A percentile compares a stretch with the other conserved stretches of the same genome.
These are phyloP conservation scores for Drosophila novamexicana DNA, from an alignment of 1,140 invertebrate species.

Conservation along the genomic window DNA sequence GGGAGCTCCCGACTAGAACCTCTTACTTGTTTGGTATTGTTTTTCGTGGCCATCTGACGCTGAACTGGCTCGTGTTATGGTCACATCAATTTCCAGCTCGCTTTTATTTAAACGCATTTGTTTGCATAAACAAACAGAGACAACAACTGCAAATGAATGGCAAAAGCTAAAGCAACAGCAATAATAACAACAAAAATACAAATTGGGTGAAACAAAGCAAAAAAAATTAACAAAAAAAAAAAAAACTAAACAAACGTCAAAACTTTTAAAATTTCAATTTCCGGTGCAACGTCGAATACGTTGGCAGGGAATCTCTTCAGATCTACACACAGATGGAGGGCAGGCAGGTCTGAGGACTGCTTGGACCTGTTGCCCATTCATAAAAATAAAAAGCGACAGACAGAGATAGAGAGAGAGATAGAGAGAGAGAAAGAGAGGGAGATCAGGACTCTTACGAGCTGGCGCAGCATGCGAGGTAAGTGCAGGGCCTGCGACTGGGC, in stretches of 20 bases:
- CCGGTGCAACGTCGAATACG: slow-evolving; percentile 56
- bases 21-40: slow-evolving; percentile 11
- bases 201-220: slow-evolving; percentile 6
- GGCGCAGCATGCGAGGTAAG: slow-evolving; percentile 23
- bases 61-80: slow-evolving; percentile 64
- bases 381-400: slow-evolving; percentile 17
- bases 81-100: slow-evolving; percentile 49
- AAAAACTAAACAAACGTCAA: slow-evolving; percentile 75
- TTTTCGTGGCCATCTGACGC: slow-evolving; percentile 23
- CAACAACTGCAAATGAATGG: slow-evolving; percentile 14
- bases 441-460: slow-evolving; percentile 15
- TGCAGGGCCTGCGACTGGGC: slow-evolving; percentile 6
- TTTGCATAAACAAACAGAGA: slow-evolving; percentile 69
- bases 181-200: neutral
- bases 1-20: no score
- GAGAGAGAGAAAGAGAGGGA: neutral
- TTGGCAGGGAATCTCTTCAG: slow-evolving; percentile 30
- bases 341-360: neutral
- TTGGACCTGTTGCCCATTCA: slow-evolving; percentile 43
- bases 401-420: neutral
- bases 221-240: slow-evolving; percentile 15
- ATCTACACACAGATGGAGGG: slow-evolving; percentile 19
- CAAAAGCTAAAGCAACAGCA: slow-evolving; percentile 2
- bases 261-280: slow-evolving; percentile 82
- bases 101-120: slow-evolving; percentile 68